A percentile compares a stretch with the other conserved stretches of the same genome.
phyloP scores from a whole-genome alignment of 2,113 vertebrate genomes.

The Lophotis ruficrista region DNA sequence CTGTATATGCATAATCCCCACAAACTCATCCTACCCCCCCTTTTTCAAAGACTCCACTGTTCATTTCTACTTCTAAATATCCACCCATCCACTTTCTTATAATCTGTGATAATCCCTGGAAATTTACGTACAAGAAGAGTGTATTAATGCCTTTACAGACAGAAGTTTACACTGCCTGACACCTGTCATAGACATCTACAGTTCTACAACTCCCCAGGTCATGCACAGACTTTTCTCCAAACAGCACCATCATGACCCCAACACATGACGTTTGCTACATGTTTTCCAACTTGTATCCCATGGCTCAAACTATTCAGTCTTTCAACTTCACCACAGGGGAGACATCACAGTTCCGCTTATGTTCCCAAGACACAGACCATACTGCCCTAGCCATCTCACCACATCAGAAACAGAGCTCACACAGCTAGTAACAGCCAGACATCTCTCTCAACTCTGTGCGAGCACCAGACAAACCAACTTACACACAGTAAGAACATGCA shows the following conservation, averaged over 20 bases:
- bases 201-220: background rate
- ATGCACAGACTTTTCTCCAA: fast-evolving
- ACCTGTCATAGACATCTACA: background rate
- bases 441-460: background rate
- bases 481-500: background rate
- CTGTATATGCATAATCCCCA: background rate
- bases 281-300: background rate
- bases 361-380: background rate
- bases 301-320: background rate
- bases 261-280: fast-evolving
- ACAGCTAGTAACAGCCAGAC: background rate
- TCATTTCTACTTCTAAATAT: background rate
- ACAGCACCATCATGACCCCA: background rate
- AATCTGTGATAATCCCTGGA: background rate
- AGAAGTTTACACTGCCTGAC: background rate
- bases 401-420: background rate
- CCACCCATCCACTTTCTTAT: background rate
- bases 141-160: fast-evolving
- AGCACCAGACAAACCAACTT: background rate
- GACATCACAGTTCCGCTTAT: background rate
- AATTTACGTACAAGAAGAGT: background rate
- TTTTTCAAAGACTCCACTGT: background rate
- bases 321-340: background rate
- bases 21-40: background rate
- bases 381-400: background rate